These are phyloP conservation scores for Pandemis corylana DNA, from an alignment of 2,888 invertebrate species.

Conservation along the genomic window DNA sequence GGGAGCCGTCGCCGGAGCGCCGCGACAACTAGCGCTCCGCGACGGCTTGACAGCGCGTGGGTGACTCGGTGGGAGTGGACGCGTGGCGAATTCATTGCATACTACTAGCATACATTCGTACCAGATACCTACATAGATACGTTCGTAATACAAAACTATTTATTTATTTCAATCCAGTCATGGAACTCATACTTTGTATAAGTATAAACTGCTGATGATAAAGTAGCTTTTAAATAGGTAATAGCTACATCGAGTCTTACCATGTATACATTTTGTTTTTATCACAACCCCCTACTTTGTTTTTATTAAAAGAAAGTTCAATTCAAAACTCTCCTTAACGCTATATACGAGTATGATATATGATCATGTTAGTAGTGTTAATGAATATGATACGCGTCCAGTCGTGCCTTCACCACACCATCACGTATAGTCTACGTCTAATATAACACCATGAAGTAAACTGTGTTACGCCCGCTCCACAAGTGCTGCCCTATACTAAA, in stretches of 20 bases:
- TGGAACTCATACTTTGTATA: too few species aligned
- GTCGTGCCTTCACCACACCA: not conserved
- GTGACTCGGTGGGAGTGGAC: constrained; percentile 16
- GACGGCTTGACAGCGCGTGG: constrained; percentile 61
- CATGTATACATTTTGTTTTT: not conserved
- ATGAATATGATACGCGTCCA: constrained; percentile 12
- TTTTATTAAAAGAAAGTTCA: not conserved
- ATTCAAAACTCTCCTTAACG: not conserved
- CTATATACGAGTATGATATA: too few species aligned
- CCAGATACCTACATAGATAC: too few species aligned
- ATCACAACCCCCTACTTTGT: not conserved
- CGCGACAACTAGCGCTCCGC: constrained; percentile 68
- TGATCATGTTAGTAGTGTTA: not conserved
- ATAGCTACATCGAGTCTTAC: not conserved
- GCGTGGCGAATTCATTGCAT: constrained; percentile 3
- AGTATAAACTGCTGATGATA: too few species aligned
- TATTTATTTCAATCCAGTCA: too few species aligned
- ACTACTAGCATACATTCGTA: not conserved
- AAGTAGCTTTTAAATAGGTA: not conserved
- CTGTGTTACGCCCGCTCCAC: constrained; percentile 37
- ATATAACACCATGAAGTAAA: constrained; percentile 11
- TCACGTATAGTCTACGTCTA: constrained; percentile 9
- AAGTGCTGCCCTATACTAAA: constrained; percentile 41
- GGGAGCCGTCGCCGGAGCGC: constrained; percentile 83
- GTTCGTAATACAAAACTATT: too few species aligned